These are phyloP conservation scores for Hyphantria cunea DNA, from an alignment of 1,140 invertebrate genomes.

Conservation along the genomic window DNA sequence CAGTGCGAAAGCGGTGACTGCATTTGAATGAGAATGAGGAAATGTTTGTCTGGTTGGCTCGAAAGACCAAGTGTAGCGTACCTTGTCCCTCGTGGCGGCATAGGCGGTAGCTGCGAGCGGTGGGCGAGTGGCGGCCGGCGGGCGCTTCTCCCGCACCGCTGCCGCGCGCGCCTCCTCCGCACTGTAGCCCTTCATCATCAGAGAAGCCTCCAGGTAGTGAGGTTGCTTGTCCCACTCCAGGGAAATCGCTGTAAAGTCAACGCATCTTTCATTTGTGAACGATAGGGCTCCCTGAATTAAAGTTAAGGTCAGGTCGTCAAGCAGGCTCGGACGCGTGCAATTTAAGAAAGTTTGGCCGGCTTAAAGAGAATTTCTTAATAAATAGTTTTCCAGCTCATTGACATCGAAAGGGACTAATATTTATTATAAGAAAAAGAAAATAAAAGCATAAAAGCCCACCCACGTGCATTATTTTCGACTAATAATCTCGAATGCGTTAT, in stretches of 20 bases:
- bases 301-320: neutral
- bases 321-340: neutral
- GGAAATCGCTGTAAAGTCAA: slow-evolving; percentile 71
- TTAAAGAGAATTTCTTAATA: too few species aligned
- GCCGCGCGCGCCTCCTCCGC: slow-evolving; percentile 82
- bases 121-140: slow-evolving; percentile 63
- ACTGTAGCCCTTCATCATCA: slow-evolving; percentile 85
- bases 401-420: too few species aligned
- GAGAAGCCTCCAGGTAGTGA: slow-evolving; percentile 85
- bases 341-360: too few species aligned
- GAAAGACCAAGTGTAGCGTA: slow-evolving; percentile 3
- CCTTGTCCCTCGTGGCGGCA: slow-evolving; percentile 77
- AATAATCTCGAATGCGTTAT: too few species aligned
- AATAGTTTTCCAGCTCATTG: too few species aligned
- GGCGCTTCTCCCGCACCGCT: slow-evolving; percentile 63
- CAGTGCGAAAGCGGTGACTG: too few species aligned
- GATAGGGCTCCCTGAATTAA: too few species aligned
- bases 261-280: neutral
- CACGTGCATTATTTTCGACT: too few species aligned
- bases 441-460: too few species aligned
- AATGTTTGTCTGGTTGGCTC: neutral
- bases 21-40: neutral
- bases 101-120: slow-evolving; percentile 78
- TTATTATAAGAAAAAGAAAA: too few species aligned
- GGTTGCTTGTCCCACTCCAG: slow-evolving; percentile 82